Base-by-base conservation (phyloP, 2,888 invertebrate genomes). In the Trachelus tabidus region DNA sequence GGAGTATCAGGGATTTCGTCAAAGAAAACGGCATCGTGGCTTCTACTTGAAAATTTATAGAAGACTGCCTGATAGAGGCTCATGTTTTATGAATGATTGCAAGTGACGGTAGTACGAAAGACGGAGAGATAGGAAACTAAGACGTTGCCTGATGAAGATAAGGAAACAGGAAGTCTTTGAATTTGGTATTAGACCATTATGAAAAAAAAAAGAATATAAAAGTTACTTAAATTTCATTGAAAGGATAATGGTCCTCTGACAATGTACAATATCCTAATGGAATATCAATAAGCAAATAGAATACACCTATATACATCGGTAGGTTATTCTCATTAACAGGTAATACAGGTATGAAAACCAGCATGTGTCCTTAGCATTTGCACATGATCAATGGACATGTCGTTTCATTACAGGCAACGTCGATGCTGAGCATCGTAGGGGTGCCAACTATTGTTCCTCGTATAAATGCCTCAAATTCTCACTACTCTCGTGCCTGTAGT, bases 71-170 rank as follows among this genome's bases (percentile, higher is more conserved):
- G 86, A 89, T 87, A 83, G 86, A 87, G 85, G 82, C 88, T 89
- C 89, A 89, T 89, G 89, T 88, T 89, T 89, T 89, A 89, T 88
- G 86, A 89, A 89, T 87, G 87, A 88, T 85, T 81, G 84, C 76
- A 78, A 37, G 74, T 23, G 74, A 15, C 34, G 71, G 4, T 23
- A 23, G 9, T 56, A 23, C 9, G 23, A 56, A 15, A 2, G 56
- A 56, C 56, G 23, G 23, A 56, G 56, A 56, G 56, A 56, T 23
- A 9, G 56, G 23, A 56, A 23, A 56, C 56, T 56, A 23, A 56
- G 9, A 56, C 23, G 9, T 1, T 56, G 56, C 56, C 56, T 56
- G 56, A 56, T 56, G 56, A 56, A 23, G 9, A 23, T 9, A 56
- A 56, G 56, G 56, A 56, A 56, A 56, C 56, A 23, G 56, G 9